Base-by-base conservation (phyloP, 2,113 vertebrate species). In the Panthera leo region DNA sequence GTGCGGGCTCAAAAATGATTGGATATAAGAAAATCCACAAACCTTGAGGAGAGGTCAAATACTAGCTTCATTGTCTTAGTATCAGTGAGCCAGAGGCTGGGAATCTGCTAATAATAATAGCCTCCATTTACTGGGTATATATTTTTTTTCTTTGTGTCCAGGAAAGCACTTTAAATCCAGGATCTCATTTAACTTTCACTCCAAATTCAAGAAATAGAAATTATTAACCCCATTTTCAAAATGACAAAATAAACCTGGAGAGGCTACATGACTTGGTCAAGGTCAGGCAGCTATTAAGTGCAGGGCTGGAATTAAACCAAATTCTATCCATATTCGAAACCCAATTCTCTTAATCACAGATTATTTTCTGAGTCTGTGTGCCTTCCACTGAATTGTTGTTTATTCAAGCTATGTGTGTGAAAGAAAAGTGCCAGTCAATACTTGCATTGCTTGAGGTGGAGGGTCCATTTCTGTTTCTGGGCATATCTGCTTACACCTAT, bases 81-180 rank as follows among this genome's bases (percentile, higher is more conserved):
- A 31, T 39, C 86, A 5, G 42, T 39, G 45, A 25, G 68, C 34
- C 51, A 82, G 8, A 78, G 13, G 29, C 25, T 88, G 75, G 83
- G 58, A 27, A 36, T 65, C 25, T 55, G 34, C 7, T 63, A 61
- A 34, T 4, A 61, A 16, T 34, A 87, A 42, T 15, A 79, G 23
- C 68, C 16, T 89, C 19, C 34, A 89, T 70, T 85, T 75, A 75
- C 11, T 42, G 11, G 85, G 15, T 63, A 29, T 27, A 27, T 65
- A 45, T 15, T 58, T n/a, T 76, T 53, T 80, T 29, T 65, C 45
- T 84, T 73, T n/a, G 73, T 42, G 4, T 42, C 25, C 42, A 63
- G 12, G 45, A 87, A 98, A 86, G 34, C 21, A 90, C 21, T 96
- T 93, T 61, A 90, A 85, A 94, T 53, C 5, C 71, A 93, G 39